These are phyloP conservation scores for Andrena chrysosceles DNA, from an alignment of 2,888 invertebrate species.

Conservation along the genomic window DNA sequence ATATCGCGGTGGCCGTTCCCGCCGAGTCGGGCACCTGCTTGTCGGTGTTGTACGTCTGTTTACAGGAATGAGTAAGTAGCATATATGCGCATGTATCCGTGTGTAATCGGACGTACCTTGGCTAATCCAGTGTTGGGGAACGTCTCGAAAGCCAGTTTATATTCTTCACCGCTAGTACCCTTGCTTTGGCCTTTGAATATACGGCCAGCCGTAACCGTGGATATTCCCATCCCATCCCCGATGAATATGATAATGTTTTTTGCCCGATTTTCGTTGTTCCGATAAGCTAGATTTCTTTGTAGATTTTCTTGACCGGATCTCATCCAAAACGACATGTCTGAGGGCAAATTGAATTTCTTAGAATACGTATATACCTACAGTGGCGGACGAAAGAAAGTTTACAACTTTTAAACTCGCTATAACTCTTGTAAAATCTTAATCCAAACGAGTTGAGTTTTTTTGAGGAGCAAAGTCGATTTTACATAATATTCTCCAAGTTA, in stretches of 20 bases:
- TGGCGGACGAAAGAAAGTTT: too few relatives aligned
- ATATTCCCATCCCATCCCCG: slow-evolving; percentile 90
- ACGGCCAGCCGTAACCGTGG: slow-evolving; percentile 88
- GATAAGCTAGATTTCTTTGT: slow-evolving; percentile 75
- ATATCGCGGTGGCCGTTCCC: slow-evolving; percentile 89
- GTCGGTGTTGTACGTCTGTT: slow-evolving; percentile 89
- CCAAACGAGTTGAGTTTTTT: too few relatives aligned
- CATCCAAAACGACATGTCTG: slow-evolving; percentile 82
- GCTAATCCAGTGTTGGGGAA: slow-evolving; percentile 88
- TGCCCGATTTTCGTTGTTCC: slow-evolving; percentile 84
- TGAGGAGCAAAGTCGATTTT: too few relatives aligned
- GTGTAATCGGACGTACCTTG: slow-evolving; percentile 85
- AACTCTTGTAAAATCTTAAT: too few relatives aligned
- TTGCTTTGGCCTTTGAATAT: slow-evolving; percentile 87
- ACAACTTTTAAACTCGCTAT: too few relatives aligned
- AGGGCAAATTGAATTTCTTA: slow-evolving; percentile 6
- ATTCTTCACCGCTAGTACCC: slow-evolving; percentile 87
- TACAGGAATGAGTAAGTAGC: background rate
- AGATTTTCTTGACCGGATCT: slow-evolving; percentile 82
- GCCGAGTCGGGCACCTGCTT: slow-evolving; percentile 90
- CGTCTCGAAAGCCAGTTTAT: slow-evolving; percentile 87
- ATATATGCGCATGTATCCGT: background rate
- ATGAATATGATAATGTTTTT: slow-evolving; percentile 89
- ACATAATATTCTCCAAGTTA: too few relatives aligned
- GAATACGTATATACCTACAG: too few relatives aligned